Evolutionary conservation across 2,797 vertebrate species (phyloP), one percentile per base, ranked within the genome.

Genomic region (Graptemys geographica): DNA sequence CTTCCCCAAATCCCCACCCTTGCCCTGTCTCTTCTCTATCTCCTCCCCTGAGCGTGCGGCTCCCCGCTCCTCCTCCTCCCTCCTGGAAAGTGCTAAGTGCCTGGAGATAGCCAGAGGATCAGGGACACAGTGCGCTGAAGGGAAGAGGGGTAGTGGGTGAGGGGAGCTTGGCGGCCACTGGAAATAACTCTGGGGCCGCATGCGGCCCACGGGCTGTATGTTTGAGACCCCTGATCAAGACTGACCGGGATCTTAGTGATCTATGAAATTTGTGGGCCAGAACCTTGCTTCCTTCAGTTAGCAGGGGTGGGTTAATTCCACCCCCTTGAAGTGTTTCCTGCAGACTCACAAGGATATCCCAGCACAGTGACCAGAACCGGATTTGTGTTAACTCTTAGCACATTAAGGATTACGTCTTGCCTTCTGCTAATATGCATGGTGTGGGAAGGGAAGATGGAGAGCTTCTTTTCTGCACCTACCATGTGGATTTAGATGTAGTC

Each of bases 191-290:
- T 2, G 5, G 47, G 47, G 8, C 9, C 9, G 8, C 47, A 10
- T 47, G 47, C 9, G 47, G 47, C 47, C 47, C 47, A 3, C 3
- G 47, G 51, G 51, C 13, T 5, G 15, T 15, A 2, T 51, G 51
- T 51, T 51, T 51, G 51, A 51, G 51, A 51, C 51, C 51, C 51
- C 51, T 81, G 31, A 12, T 31, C 1, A 1, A 2, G 13, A 41
- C 49, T 51, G 3, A 0, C 31, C 37, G 62, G 41, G 7, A 28
- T 79, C 33, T 21, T 23, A 69, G 41, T 6, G 21, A 74, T n/a
- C 6, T 0, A 2, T 31, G 53, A 41, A 21, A 74, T 81, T 49
- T 27, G 27, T 8, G 37, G 65, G 49, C 19, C 5, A 49, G 51
- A 12, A 23, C 53, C 0, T 0, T 21, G 6, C 19, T 79, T 62